Percentiles rank a stretch among this genome's conserved stretches.
Evolutionary conservation across 1,140 invertebrate genomes (phyloP).

Genomic region (Tetragonula clypearis): DNA sequence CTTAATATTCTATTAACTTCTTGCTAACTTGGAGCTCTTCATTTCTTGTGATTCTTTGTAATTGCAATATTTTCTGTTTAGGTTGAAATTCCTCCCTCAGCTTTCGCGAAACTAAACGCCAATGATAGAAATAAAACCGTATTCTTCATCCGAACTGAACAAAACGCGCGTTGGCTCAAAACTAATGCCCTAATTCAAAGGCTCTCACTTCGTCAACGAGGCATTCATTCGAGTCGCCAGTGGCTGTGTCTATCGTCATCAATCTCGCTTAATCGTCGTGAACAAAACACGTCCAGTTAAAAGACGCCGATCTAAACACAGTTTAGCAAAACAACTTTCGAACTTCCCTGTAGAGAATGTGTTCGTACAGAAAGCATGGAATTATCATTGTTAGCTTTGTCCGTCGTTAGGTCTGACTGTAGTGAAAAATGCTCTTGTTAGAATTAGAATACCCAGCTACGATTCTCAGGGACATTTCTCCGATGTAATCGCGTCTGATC

Average conservation of each 20-base stretch:
- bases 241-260: background rate
- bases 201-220: background rate
- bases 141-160: too few species aligned
- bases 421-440: background rate
- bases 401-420: too few species aligned
- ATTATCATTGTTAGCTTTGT: too few species aligned
- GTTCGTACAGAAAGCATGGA: background rate
- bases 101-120: background rate
- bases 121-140: background rate
- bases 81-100: background rate
- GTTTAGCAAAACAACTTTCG: background rate
- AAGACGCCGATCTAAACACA: background rate
- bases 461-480: background rate
- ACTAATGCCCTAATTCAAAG: too few species aligned
- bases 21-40: background rate
- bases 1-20: background rate
- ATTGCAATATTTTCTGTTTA: background rate
- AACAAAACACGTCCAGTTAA: background rate
- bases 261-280: background rate
- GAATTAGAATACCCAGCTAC: background rate
- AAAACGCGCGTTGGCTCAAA: background rate
- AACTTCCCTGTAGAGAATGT: background rate
- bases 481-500: background rate
- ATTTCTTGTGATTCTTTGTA: background rate
- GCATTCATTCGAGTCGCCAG: background rate